These are phyloP conservation scores for Drosophila ohnishii DNA, from an alignment of 1,140 invertebrate genomes.

Conservation along the genomic window DNA sequence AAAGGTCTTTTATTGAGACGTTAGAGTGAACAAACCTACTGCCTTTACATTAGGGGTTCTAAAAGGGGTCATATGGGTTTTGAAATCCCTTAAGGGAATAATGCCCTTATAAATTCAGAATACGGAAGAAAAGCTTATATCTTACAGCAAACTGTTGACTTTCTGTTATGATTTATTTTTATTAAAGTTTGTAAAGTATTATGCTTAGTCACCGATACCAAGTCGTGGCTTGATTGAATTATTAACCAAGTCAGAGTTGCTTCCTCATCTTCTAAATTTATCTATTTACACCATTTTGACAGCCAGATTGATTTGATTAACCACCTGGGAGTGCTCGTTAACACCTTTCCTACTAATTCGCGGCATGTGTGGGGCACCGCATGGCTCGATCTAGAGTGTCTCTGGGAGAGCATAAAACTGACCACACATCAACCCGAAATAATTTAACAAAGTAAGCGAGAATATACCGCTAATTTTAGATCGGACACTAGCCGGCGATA, in stretches of 20 bases:
- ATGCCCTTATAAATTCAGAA: no score
- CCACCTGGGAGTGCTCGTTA: conserved; percentile 10
- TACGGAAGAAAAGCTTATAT: not conserved
- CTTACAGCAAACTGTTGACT: not conserved
- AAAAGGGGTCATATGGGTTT: no score
- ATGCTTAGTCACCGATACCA: not conserved
- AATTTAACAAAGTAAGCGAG: conserved; percentile 6
- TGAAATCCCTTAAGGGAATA: no score
- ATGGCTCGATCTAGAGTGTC: conserved; percentile 18
- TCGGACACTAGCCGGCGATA: conserved; percentile 12
- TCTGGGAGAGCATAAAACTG: conserved; percentile 19
- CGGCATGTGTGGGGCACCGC: conserved; percentile 22
- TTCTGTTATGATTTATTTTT: not conserved
- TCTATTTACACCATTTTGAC: conserved; percentile 2
- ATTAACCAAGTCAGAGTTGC: not conserved
- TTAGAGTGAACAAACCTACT: not conserved
- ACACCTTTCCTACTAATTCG: conserved; percentile 10
- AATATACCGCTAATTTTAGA: conserved; percentile 35
- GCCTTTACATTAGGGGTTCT: not conserved
- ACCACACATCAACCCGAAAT: conserved; percentile 27
- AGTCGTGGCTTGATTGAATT: not conserved
- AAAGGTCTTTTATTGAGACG: not conserved
- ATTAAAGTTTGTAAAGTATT: no score
- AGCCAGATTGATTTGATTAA: conserved; percentile 14
- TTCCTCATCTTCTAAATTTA: conserved; percentile 19